phyloP scores from a whole-genome alignment of 2,888 invertebrate genomes.

The Serrognathus titanus region DNA sequence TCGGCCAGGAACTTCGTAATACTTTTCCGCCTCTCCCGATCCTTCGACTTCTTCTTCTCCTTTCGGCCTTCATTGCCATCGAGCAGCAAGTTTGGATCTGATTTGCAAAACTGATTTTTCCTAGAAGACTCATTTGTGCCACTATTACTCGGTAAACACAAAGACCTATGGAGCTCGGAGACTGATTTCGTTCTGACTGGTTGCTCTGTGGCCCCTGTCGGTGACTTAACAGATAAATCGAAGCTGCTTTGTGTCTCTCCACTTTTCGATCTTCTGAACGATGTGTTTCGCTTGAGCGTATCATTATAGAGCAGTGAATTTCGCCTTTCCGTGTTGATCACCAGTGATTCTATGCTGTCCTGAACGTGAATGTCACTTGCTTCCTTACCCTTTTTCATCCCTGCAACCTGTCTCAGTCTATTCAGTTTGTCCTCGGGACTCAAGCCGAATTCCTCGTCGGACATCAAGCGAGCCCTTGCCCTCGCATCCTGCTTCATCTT shows the following conservation, averaged over 20 bases:
- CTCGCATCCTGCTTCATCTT: conserved; percentile 60
- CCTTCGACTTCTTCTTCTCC: conserved; percentile 55
- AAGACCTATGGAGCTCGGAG: conserved; percentile 32
- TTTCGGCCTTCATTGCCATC: conserved; percentile 42
- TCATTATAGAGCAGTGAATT: conserved; percentile 42
- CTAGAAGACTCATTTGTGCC: neutral
- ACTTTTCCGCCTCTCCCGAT: conserved; percentile 72
- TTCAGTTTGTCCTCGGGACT: conserved; percentile 65
- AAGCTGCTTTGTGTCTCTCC: conserved; percentile 30
- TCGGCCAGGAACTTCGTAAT: conserved; percentile 81
- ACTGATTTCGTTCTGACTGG: conserved; percentile 40
- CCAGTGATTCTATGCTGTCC: conserved; percentile 36
- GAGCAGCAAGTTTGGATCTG: conserved; percentile 45
- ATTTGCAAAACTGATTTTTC: conserved; percentile 39
- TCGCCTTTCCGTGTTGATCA: conserved; percentile 36
- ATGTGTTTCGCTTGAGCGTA: conserved; percentile 38
- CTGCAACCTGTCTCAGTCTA: conserved; percentile 48
- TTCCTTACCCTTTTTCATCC: conserved; percentile 29
- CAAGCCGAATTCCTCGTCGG: conserved; percentile 71
- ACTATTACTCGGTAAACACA: neutral
- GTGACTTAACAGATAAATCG: conserved; percentile 11
- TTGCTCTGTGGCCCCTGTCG: neutral
- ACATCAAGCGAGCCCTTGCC: conserved; percentile 62
- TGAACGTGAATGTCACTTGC: conserved; percentile 32
- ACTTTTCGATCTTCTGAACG: conserved; percentile 40